A percentile compares a stretch with the other conserved stretches of the same genome.
These are phyloP conservation scores for Hetaerina americana DNA, from an alignment of 1,140 invertebrate species.

Conservation along the genomic window DNA sequence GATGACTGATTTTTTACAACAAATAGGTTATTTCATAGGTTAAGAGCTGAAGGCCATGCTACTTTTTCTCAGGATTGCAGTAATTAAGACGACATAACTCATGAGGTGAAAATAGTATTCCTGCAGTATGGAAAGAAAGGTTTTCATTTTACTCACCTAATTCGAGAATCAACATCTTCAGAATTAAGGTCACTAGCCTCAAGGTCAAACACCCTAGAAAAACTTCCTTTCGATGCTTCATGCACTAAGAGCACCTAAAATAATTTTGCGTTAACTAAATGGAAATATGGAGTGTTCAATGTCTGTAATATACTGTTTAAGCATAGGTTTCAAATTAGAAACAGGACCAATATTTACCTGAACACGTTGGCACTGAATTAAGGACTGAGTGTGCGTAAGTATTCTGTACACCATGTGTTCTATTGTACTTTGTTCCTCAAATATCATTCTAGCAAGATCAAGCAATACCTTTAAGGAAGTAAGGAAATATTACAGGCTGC, in stretches of 20 bases:
- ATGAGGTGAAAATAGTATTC: too few relatives aligned
- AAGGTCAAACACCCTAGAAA: conserved; percentile 83
- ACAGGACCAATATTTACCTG: conserved; percentile 43
- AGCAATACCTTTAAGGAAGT: conserved; percentile 54
- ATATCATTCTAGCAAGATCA: conserved; percentile 89
- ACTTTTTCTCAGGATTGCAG: too few relatives aligned
- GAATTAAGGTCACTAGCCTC: conserved; percentile 64
- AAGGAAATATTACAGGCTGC: neutral
- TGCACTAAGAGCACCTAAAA: conserved; percentile 71
- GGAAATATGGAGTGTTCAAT: neutral
- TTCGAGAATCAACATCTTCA: conserved; percentile 60
- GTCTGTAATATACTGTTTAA: neutral
- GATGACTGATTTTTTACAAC: too few relatives aligned
- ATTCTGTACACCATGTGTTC: conserved; percentile 91
- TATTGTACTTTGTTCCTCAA: conserved; percentile 93
- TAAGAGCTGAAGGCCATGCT: too few relatives aligned
- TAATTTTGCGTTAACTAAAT: conserved; percentile 1
- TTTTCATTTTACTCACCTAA: conserved; percentile 43
- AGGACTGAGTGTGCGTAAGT: conserved; percentile 82
- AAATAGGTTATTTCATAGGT: too few relatives aligned
- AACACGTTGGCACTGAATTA: conserved; percentile 85
- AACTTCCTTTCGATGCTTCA: conserved; percentile 67
- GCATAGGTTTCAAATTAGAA: neutral
- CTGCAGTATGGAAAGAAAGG: too few relatives aligned
- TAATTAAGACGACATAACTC: too few relatives aligned